Base-by-base conservation (phyloP, 2,888 invertebrate species). In the Drosophila vallismaia region DNA sequence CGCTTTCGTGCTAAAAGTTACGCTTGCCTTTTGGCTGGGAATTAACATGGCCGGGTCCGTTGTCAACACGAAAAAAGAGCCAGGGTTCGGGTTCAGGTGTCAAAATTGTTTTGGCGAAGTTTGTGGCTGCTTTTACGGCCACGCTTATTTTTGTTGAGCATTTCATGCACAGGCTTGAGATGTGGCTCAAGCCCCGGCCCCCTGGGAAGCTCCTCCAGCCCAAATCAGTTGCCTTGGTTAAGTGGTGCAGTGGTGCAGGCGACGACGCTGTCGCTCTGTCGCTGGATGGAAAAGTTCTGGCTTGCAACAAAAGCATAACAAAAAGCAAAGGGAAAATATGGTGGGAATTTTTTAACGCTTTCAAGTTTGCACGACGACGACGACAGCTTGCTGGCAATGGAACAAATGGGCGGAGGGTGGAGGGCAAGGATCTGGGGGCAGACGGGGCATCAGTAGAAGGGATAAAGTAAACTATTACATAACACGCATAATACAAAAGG, bases 51-150 rank as follows among this genome's bases (percentile, higher is more conserved):
- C 68, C 57, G 26, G 83, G 69, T 74, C 66, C 60, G 79, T 81
- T 81, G 87, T 81, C 81, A 86, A 78, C 81, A 78, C 81, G 68
- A 81, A 63, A 72, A 84, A 76, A 74, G 19, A 19, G 14, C 42
- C n/a, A 19, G 52, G 64, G 64, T 45, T 38, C 26, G 68, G 82
- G 87, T 86, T 74, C 70, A 82, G 87, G 82, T 82, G 82, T 87
- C 85, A 85, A 86, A 82, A 85, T 74, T 81, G 75, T 64, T 73
- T 76, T 71, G 85, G 68, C 66, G 76, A 81, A 87, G 75, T 79
- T 85, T 82, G 87, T 67, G 87, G 82, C 76, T 82, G 71, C 76
- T 76, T 80, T 81, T 80, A 80, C 69, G 75, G 75, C 63, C 63
- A 79, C 67, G 77, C 77, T 79, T 66, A 45, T 74, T 62, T 68